Percentiles rank a stretch among this genome's conserved stretches.
phyloP scores from a whole-genome alignment of 2,888 invertebrate genomes.

The Ennomos erosarius region DNA sequence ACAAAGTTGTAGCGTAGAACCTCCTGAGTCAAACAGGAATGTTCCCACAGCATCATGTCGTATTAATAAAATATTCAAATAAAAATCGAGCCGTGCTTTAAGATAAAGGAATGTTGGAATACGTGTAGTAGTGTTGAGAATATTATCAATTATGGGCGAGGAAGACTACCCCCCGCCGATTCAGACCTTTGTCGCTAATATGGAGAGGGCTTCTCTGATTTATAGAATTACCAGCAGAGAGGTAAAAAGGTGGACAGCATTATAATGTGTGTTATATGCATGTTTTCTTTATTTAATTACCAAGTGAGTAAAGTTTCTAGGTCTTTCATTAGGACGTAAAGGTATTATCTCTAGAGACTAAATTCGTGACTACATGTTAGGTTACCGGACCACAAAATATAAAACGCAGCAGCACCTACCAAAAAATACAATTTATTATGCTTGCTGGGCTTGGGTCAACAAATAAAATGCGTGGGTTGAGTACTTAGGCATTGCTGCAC shows the following conservation, averaged over 20 bases:
- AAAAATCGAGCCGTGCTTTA: conserved; percentile 58
- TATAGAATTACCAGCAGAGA: conserved; percentile 27
- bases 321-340: no score
- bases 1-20: conserved; percentile 3
- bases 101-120: conserved; percentile 67
- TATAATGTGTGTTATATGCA: background rate
- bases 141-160: conserved; percentile 67
- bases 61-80: conserved; percentile 41
- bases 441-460: no score
- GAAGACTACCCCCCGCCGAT: conserved; percentile 30
- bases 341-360: no score
- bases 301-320: no score
- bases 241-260: conserved; percentile 9
- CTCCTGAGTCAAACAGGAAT: conserved; percentile 15
- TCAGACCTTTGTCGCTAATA: conserved; percentile 40
- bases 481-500: no score
- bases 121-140: conserved; percentile 70
- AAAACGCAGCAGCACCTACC: no score
- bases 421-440: no score
- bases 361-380: no score
- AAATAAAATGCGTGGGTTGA: no score
- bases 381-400: no score
- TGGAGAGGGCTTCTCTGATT: conserved; percentile 51
- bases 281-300: conserved; percentile 9
- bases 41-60: conserved; percentile 28